These are phyloP conservation scores for Gymnodraco acuticeps DNA, from an alignment of 2,797 vertebrate species.

Conservation along the genomic window DNA sequence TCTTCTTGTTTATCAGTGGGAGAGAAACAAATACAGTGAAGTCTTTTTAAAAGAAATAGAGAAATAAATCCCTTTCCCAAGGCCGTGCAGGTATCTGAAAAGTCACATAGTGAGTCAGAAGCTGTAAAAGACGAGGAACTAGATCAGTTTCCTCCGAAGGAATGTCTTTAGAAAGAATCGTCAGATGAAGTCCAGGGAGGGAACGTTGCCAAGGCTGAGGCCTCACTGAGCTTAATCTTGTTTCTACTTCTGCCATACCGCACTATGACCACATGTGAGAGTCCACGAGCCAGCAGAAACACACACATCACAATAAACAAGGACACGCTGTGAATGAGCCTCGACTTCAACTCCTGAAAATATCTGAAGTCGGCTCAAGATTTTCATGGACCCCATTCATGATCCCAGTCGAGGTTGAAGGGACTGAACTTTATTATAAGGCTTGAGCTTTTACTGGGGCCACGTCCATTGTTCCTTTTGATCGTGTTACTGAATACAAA, in stretches of 20 bases:
- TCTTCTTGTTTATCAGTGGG: conserved; percentile 72
- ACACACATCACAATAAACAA: conserved; percentile 64
- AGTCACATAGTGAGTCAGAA: conserved; percentile 56
- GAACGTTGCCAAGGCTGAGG: conserved; percentile 53
- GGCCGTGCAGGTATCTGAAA: conserved; percentile 69
- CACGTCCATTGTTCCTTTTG: conserved; percentile 57
- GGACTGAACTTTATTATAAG: conserved; percentile 42
- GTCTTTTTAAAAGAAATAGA: conserved; percentile 39
- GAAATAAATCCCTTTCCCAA: conserved; percentile 32
- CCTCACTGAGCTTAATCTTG: conserved; percentile 63
- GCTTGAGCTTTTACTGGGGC: conserved; percentile 26
- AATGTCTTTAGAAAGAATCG: conserved; percentile 64
- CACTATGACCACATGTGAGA: conserved; percentile 61
- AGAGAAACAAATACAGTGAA: conserved; percentile 47
- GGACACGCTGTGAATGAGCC: conserved; percentile 62
- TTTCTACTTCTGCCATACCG: conserved; percentile 68
- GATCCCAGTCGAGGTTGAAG: conserved; percentile 35
- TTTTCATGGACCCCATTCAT: conserved; percentile 48
- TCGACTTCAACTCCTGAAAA: conserved; percentile 53
- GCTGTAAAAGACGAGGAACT: conserved; percentile 43
- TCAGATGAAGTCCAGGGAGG: conserved; percentile 39
- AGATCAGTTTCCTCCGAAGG: conserved; percentile 56
- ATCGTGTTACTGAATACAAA: conserved; percentile 40
- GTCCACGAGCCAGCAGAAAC: conserved; percentile 62
- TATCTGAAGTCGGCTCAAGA: conserved; percentile 61